A percentile compares a stretch with the other conserved stretches of the same genome.
Evolutionary conservation across 2,888 invertebrate genomes (phyloP).

Genomic region (Nephrotoma guestfalica): DNA sequence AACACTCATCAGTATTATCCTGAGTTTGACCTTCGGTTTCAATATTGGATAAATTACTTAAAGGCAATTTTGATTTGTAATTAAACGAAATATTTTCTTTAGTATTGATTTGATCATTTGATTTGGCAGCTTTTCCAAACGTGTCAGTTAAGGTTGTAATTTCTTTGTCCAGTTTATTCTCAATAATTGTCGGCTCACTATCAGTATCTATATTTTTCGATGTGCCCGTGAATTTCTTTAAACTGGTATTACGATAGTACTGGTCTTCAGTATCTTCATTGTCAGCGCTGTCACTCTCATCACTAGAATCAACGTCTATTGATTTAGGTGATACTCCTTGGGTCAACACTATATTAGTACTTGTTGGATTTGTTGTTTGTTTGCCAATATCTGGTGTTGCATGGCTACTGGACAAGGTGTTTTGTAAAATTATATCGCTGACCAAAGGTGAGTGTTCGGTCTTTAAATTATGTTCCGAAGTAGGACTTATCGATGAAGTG

Average conservation of each 20-base stretch:
- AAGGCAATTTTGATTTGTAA: neutral
- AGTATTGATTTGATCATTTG: neutral
- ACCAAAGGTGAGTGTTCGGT: too few relatives aligned
- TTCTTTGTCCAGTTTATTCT: neutral
- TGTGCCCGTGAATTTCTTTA: neutral
- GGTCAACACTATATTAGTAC: neutral
- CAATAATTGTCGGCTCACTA: neutral
- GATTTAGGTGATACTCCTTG: too few relatives aligned
- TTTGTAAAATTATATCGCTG: too few relatives aligned
- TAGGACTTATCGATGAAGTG: neutral
- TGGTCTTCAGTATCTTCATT: neutral
- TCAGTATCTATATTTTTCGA: neutral
- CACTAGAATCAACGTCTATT: neutral
- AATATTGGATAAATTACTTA: neutral
- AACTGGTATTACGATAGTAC: neutral
- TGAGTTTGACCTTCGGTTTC: too few relatives aligned
- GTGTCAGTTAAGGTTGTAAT: neutral
- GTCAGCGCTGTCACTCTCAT: neutral
- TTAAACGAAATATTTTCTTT: neutral
- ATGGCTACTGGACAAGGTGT: neutral
- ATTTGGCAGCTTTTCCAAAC: neutral
- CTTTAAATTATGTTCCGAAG: neutral
- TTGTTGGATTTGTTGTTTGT: neutral
- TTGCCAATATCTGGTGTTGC: neutral
- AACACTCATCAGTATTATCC: too few relatives aligned